These are phyloP conservation scores for Zootermopsis nevadensis DNA, from an alignment of 2,888 invertebrate genomes.

Conservation along the genomic window DNA sequence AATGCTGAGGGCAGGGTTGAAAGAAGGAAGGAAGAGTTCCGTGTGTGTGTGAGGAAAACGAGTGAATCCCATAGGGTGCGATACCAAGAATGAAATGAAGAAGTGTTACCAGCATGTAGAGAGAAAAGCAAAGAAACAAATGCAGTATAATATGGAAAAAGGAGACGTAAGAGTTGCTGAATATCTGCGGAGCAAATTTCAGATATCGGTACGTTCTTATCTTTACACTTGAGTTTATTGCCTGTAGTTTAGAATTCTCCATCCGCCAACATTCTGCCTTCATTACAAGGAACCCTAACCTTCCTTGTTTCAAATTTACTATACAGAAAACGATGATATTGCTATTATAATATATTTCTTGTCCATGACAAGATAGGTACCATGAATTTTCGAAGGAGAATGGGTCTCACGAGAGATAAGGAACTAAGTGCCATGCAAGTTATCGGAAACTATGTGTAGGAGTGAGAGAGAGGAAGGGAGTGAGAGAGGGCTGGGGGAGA, in stretches of 20 bases:
- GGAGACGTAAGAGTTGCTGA: not conserved
- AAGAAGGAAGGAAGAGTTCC: too few relatives aligned
- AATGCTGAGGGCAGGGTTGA: conserved; percentile 2
- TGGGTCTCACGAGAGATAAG: conserved; percentile 27
- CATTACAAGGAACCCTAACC: not conserved
- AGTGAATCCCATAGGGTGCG: conserved; percentile 37
- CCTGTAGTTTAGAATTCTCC: not conserved
- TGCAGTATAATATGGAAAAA: not conserved
- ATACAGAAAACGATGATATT: not conserved
- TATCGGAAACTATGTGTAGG: conserved; percentile 1
- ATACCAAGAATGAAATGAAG: conserved; percentile 37
- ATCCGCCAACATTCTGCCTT: not conserved
- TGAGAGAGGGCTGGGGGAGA: not conserved
- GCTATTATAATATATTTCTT: conserved; percentile 14
- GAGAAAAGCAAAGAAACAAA: conserved; percentile 43
- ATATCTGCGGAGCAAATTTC: conserved; percentile 19
- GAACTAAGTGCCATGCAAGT: conserved; percentile 4
- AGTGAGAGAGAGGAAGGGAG: not conserved
- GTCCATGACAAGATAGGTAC: not conserved
- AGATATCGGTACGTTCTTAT: conserved; percentile 1
- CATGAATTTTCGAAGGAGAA: conserved; percentile 14
- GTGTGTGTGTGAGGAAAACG: not conserved
- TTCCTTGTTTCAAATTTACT: not conserved
- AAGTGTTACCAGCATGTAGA: conserved; percentile 39
- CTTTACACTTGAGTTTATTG: not conserved